Percentiles rank a stretch among this genome's conserved stretches.
These are phyloP conservation scores for Heliconius congener DNA, from an alignment of 1,140 invertebrate genomes.

Conservation along the genomic window DNA sequence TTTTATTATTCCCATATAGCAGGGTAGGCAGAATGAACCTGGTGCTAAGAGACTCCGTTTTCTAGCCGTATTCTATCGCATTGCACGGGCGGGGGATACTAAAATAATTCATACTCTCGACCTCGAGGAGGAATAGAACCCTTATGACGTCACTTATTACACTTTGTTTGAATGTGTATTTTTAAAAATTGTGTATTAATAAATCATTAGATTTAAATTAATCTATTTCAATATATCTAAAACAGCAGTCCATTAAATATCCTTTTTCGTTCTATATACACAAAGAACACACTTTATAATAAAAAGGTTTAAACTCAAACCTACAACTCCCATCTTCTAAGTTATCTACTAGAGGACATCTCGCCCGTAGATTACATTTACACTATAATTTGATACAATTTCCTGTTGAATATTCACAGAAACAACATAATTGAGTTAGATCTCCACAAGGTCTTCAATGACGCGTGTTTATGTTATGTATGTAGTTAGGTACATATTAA, in stretches of 20 bases:
- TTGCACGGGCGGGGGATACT: not conserved
- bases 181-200: no score
- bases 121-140: not conserved
- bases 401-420: constrained; percentile 4
- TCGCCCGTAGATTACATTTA: not conserved
- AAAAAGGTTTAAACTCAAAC: not conserved
- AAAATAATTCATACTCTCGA: not conserved
- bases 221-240: not conserved
- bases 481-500: not conserved
- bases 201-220: no score
- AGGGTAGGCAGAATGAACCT: no score
- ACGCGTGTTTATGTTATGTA: not conserved
- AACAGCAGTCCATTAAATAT: not conserved
- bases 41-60: not conserved
- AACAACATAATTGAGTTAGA: constrained; percentile 20
- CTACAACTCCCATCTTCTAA: not conserved
- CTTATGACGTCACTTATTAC: no score
- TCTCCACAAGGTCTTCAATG: constrained; percentile 11
- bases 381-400: not conserved
- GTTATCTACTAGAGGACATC: not conserved
- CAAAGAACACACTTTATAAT: not conserved
- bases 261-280: not conserved
- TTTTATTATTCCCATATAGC: no score
- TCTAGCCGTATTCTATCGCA: no score
- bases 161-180: no score